These are phyloP conservation scores for Syritta pipiens DNA, from an alignment of 2,888 invertebrate species.

Conservation along the genomic window DNA sequence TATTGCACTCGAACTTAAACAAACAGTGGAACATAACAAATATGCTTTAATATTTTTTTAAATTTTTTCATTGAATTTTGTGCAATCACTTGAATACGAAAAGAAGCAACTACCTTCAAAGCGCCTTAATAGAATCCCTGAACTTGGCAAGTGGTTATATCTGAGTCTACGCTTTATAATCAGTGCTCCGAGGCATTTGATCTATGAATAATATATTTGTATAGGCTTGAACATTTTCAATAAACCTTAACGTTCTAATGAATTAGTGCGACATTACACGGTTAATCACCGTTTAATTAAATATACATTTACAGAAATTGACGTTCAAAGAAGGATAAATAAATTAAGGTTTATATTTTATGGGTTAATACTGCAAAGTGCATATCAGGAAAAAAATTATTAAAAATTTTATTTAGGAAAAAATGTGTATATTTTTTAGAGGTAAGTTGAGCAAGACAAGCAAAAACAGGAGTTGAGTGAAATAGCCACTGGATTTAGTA, in stretches of 20 bases:
- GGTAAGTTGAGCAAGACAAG: too few relatives aligned
- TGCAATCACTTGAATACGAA: too few relatives aligned
- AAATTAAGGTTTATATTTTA: neutral
- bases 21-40: neutral
- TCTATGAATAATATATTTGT: neutral
- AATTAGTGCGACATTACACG: conserved; percentile 3
- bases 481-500: too few relatives aligned
- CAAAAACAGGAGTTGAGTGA: too few relatives aligned
- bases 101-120: too few relatives aligned
- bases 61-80: neutral
- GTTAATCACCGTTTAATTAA: neutral
- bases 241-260: neutral
- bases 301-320: conserved; percentile 6
- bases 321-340: neutral
- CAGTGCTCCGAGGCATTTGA: too few relatives aligned
- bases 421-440: too few relatives aligned
- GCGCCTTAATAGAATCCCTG: too few relatives aligned
- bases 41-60: neutral
- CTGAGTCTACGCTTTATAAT: too few relatives aligned
- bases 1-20: conserved; percentile 27
- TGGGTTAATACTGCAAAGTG: neutral
- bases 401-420: too few relatives aligned
- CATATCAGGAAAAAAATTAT: too few relatives aligned
- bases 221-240: neutral
- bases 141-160: too few relatives aligned